Evolutionary conservation across 2,113 vertebrate genomes (phyloP).

Genomic region (Paraplagusia blochii): DNA sequence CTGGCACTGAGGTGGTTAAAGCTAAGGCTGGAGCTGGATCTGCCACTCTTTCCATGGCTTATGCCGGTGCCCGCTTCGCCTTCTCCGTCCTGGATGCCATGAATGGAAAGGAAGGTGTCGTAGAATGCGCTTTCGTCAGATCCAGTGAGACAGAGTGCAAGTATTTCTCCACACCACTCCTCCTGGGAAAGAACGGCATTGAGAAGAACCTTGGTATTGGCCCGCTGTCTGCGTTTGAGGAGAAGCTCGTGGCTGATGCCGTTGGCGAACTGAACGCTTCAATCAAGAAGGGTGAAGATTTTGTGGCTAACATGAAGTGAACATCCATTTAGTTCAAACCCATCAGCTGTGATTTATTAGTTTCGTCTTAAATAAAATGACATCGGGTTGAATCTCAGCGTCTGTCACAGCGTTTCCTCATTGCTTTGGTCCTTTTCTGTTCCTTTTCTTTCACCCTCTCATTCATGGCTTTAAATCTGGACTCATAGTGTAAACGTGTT

Average conservation of each 20-base stretch:
- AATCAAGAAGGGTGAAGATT: constrained; percentile 98
- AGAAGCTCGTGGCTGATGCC: constrained; percentile 89
- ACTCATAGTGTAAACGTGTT: constrained; percentile 36
- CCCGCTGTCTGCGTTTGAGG: constrained; percentile 87
- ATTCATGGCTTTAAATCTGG: constrained; percentile 30
- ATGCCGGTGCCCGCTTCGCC: constrained; percentile 92
- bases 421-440: neutral
- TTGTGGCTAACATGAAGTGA: constrained; percentile 90
- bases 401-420: constrained; percentile 54
- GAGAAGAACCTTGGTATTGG: constrained; percentile 97
- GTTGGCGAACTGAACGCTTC: constrained; percentile 88
- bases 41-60: constrained; percentile 96
- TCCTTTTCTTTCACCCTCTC: neutral
- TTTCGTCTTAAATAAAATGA: constrained; percentile 39
- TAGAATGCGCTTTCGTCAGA: constrained; percentile 89
- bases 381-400: constrained; percentile 39
- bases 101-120: constrained; percentile 92
- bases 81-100: constrained; percentile 94
- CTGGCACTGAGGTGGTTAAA: constrained; percentile 96
- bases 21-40: constrained; percentile 97
- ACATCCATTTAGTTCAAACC: constrained; percentile 13
- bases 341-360: constrained; percentile 43
- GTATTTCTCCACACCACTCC: constrained; percentile 94
- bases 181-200: constrained; percentile 93
- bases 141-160: constrained; percentile 91